Percentiles rank a stretch among this genome's conserved stretches.
phyloP scores from a whole-genome alignment of 2,113 vertebrate species.

The Capreolus pygargus region DNA sequence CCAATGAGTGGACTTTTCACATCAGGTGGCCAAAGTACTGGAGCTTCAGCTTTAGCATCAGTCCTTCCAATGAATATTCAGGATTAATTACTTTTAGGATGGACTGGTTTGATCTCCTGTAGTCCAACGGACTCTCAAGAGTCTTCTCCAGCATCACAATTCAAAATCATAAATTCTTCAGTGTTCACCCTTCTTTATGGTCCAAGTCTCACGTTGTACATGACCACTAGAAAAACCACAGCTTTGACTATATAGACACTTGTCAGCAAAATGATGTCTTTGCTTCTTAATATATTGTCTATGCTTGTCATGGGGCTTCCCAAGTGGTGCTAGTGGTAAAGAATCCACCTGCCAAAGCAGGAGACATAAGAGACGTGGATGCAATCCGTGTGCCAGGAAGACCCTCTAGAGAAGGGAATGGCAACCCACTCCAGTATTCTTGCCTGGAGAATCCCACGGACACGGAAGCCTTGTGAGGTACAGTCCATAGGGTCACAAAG shows the following conservation, averaged over 20 bases:
- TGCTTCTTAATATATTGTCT: not conserved
- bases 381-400: not conserved
- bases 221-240: not conserved
- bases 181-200: not conserved
- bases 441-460: not conserved
- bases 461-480: not conserved
- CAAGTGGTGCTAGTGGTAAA: not conserved
- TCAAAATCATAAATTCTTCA: not conserved
- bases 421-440: not conserved
- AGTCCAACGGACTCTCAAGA: not conserved
- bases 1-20: rapidly evolving
- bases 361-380: not conserved
- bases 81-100: not conserved
- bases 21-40: not conserved
- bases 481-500: not conserved
- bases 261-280: not conserved
- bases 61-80: not conserved
- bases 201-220: not conserved
- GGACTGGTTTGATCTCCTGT: not conserved
- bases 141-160: not conserved
- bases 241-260: not conserved
- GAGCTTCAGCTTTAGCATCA: not conserved
- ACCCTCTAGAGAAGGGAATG: not conserved
- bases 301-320: not conserved
- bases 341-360: not conserved